Evolutionary conservation across 1,140 invertebrate species (phyloP), one percentile per base, ranked within the genome.

Genomic region (Drosophila baimaii): DNA sequence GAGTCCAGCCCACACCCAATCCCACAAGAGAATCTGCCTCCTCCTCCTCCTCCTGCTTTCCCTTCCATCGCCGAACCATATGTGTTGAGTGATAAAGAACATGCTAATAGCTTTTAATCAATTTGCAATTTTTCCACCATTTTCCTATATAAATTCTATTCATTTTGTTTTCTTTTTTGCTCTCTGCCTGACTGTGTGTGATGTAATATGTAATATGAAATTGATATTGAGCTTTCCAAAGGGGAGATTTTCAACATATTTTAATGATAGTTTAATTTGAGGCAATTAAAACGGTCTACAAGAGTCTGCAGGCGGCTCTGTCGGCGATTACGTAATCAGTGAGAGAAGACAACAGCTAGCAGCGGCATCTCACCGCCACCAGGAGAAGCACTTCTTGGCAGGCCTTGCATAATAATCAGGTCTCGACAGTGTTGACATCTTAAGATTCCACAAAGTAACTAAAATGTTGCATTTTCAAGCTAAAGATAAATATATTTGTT

Each of bases 61-160:
- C 17, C 41, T 35, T 33, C 35, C 27, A 10, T 39, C 17, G 10
- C 19, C 31, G 44, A 13, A 35, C 27, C 41, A 35, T 44, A 66
- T 71, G 84, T 84, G 84, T 80, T 90, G 84, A 84, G 84, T 89
- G 80, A 89, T 89, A 84, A 90, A 90, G 77, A 89, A 89, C 84
- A 89, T 89, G 84, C 89, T 89, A 89, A 89, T 89, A 85, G 81
- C 25, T 81, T 89, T 89, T 89, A 89, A 89, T 89, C 84, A 89
- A 89, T 89, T 89, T 89, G 52, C 77, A 23, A 80, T 79, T 79
- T 82, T 79, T 71, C 61, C 33, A 64, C 43, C 37, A 58, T 19
- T 39, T 71, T 58, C 25, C 49, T 19, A 27, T 49, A 39, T 39
- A 47, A 10, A 23, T 35, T 39, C n/a, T 23, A 6, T 23, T 46